Evolutionary conservation across 2,113 vertebrate species (phyloP), one percentile per base, ranked within the genome.

Genomic region (Anguilla rostrata): DNA sequence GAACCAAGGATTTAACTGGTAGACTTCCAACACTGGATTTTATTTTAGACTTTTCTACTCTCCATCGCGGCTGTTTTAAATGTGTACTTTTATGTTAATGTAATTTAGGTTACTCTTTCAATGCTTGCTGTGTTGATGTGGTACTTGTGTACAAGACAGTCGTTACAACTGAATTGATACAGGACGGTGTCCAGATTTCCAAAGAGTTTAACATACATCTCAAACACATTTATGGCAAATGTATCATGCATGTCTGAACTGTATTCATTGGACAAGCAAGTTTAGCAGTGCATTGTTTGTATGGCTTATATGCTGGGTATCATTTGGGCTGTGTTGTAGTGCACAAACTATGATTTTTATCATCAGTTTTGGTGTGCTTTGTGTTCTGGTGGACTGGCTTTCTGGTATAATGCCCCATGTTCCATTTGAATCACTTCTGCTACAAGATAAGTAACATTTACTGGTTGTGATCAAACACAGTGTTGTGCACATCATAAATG

Each of bases 1-100:
- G 6, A 29, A 75, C 71, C 71, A 75, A 75, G 71, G 71, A 75
- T 75, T 75, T 75, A 46, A 85, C 84, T 46, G 40, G 46, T 43
- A 85, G 43, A 34, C 41, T 34, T 11, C 26, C 82, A 29, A 29
- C 49, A 56, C 49, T 5, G 71, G 71, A 85, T 41, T 20, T 39
- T 85, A 78, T 53, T 39, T n/a, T 79, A 29, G 7, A 9, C 41
- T 26, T 79, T 39, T 41, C 34, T 78, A 40, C 29, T 34, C 41
- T 39, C 75, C 29, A 14, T 78, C 12, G 8, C 26, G 12, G 43
- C 29, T 85, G 2, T 39, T 79, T 53, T 39, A 22, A 15, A 18
- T n/a, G 34, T 71, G 26, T 49, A n/a, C 26, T 66, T 66, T 22
- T 26, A 26, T 66, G 12, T 60, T 60, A 20, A 60, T 60, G 57